Evolutionary conservation across 2,888 invertebrate genomes (phyloP).

Genomic region (Oscheius sp.): DNA sequence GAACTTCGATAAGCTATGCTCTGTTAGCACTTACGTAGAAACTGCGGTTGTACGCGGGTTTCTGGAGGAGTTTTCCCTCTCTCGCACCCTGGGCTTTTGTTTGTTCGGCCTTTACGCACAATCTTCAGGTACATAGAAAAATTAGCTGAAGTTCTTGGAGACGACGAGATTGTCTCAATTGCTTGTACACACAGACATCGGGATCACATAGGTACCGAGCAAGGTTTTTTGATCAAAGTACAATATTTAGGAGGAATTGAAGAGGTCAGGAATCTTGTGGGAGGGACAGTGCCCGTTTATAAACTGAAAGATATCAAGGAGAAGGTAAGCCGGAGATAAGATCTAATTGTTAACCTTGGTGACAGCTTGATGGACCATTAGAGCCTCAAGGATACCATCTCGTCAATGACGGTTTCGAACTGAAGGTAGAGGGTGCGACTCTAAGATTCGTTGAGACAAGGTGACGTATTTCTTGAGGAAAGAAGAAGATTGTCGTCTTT

Average conservation of each 20-base stretch:
- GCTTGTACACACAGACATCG: slow-evolving; percentile 95
- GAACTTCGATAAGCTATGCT: no score
- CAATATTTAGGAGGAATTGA: slow-evolving; percentile 24
- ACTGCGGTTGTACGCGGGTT: no score
- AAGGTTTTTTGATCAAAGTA: no score
- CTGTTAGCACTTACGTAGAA: no score
- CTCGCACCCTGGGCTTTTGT: neutral
- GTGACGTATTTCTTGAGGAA: neutral
- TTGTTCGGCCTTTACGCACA: slow-evolving; percentile 9
- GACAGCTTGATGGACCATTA: neutral
- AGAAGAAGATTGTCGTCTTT: neutral
- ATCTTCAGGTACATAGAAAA: slow-evolving; percentile 26
- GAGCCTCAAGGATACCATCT: slow-evolving; percentile 72
- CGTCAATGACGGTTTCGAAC: slow-evolving; percentile 81
- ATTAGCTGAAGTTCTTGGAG: slow-evolving; percentile 32
- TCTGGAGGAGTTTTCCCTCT: slow-evolving; percentile 2
- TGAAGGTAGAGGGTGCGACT: slow-evolving; percentile 86
- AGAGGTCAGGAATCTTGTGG: slow-evolving; percentile 4
- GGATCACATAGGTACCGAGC: slow-evolving; percentile 85
- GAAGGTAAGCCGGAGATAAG: neutral
- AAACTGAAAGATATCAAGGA: slow-evolving; percentile 10
- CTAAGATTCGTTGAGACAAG: slow-evolving; percentile 76
- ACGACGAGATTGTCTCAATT: slow-evolving; percentile 81
- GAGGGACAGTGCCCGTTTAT: neutral
- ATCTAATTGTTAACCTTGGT: neutral